A percentile compares a stretch with the other conserved stretches of the same genome.
phyloP scores from a whole-genome alignment of 2,113 vertebrate genomes.

The Myrmophylax atrothorax region DNA sequence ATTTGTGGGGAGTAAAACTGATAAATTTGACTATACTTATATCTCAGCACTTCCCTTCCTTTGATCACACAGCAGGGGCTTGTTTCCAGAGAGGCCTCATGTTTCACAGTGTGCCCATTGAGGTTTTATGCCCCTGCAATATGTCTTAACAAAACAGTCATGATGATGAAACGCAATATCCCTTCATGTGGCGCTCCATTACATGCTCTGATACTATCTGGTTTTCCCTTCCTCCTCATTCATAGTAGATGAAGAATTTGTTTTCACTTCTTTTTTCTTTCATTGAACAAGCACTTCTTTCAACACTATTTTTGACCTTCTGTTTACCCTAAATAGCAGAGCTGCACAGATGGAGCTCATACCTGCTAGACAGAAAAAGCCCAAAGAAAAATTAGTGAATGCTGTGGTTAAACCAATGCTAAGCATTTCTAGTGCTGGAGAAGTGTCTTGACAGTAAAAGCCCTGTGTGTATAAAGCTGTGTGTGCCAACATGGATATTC shows the following conservation, averaged over 20 bases:
- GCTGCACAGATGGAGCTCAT: not conserved
- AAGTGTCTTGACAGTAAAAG: not conserved
- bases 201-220: not conserved
- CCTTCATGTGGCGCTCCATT: constrained; percentile 37
- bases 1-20: not conserved
- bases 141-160: constrained; percentile 4
- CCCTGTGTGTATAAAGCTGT: not conserved
- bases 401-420: not conserved
- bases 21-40: not conserved
- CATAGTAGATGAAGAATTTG: not conserved
- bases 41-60: not conserved
- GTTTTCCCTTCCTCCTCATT: constrained; percentile 11
- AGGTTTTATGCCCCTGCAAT: not conserved
- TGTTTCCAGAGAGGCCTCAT: not conserved
- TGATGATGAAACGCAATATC: constrained; percentile 18
- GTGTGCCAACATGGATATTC: not conserved
- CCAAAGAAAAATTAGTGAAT: not conserved
- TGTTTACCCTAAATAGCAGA: not conserved
- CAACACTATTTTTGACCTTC: not conserved
- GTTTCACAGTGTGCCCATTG: not conserved
- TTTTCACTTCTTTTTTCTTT: constrained; percentile 13
- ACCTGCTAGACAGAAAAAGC: not conserved
- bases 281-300: constrained; percentile 3
- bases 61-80: not conserved
- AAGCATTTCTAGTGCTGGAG: not conserved